Evolutionary conservation across 2,888 invertebrate genomes (phyloP).

Genomic region (Alcis repandata): DNA sequence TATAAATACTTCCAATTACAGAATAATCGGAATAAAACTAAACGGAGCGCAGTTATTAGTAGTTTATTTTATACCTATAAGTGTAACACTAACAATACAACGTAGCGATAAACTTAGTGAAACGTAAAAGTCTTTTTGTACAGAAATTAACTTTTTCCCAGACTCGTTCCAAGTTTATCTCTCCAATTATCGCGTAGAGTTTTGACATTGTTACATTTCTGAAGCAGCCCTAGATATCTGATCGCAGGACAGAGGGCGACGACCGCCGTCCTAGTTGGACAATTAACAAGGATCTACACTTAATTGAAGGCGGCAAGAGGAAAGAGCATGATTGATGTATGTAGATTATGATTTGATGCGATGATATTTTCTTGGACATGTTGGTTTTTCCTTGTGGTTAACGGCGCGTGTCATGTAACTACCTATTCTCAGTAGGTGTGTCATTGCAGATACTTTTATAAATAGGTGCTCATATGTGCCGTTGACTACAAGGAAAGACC

Average conservation of each 20-base stretch:
- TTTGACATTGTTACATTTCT: not conserved
- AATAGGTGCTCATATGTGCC: too few relatives aligned
- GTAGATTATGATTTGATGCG: not conserved
- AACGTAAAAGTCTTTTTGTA: too few relatives aligned
- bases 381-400: not conserved
- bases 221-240: slow-evolving; percentile 38
- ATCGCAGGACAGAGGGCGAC: slow-evolving; percentile 48
- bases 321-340: slow-evolving; percentile 39
- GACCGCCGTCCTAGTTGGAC: slow-evolving; percentile 51
- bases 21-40: too few relatives aligned
- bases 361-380: not conserved
- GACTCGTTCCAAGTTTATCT: not conserved
- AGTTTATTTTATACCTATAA: too few relatives aligned
- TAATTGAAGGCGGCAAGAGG: slow-evolving; percentile 57
- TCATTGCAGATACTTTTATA: too few relatives aligned
- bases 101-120: too few relatives aligned
- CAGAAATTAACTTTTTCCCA: not conserved
- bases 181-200: not conserved
- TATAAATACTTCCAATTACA: too few relatives aligned
- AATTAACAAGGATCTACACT: slow-evolving; percentile 67
- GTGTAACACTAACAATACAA: too few relatives aligned
- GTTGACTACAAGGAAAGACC: too few relatives aligned
- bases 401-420: too few relatives aligned
- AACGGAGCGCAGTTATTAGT: too few relatives aligned
- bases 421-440: too few relatives aligned